Percentiles rank a stretch among this genome's conserved stretches.
phyloP scores from a whole-genome alignment of 2,888 invertebrate genomes.

The Dichetophora obliterata region DNA sequence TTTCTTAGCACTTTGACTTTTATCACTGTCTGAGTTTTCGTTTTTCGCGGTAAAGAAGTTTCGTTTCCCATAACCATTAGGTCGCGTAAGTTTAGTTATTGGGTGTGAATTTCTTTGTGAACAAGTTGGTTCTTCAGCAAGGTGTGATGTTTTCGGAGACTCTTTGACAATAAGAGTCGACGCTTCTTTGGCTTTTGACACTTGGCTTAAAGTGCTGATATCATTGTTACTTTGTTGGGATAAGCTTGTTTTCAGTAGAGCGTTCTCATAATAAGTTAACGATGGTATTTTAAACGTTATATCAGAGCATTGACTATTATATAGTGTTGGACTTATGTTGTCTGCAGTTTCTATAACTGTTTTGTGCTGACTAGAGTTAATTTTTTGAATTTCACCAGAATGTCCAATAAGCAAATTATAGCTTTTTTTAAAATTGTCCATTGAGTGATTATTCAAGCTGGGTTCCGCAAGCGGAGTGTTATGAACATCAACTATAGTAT shows the following conservation, averaged over 20 bases:
- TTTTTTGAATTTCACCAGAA: background rate
- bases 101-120: background rate
- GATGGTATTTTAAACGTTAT: slow-evolving; percentile 11
- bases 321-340: background rate
- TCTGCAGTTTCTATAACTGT: background rate
- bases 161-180: background rate
- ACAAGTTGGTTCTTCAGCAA: background rate
- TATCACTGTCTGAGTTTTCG: background rate
- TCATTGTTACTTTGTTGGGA: background rate
- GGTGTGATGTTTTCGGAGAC: slow-evolving; percentile 10
- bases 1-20: background rate
- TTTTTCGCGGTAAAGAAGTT: background rate
- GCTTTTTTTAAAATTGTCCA: slow-evolving; percentile 18
- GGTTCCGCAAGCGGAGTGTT: background rate
- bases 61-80: background rate
- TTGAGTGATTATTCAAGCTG: background rate
- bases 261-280: background rate
- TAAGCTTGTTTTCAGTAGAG: background rate
- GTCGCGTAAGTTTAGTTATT: background rate
- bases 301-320: background rate
- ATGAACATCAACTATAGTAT: background rate
- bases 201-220: background rate
- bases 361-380: background rate
- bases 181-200: background rate
- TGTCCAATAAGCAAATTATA: slow-evolving; percentile 17